Base-by-base conservation (phyloP, 37 sponge, comb jelly and placozoan genomes). In the Chondrosia reniformis region DNA sequence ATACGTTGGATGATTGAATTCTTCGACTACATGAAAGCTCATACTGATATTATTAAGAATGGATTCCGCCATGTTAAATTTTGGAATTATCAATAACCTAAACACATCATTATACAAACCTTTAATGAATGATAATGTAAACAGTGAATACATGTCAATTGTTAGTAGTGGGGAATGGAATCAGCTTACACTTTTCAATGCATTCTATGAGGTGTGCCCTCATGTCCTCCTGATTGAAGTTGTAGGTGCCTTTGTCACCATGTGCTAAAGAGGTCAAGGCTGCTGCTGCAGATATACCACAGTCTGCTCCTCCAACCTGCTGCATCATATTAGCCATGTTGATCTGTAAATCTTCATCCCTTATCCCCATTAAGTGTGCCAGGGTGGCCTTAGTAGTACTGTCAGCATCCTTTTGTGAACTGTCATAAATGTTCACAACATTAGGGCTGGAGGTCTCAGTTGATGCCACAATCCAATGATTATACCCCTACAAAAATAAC, bases 281-380 rank as follows among this genome's bases (percentile, higher is more conserved):
- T 5, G 75, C 75, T 44, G 46, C 46, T 40, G 75, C 49, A 74
- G 45, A 74, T 43, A 74, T 52, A 44, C 75, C 75, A 74, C 75
- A 74, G 24, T 74, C 75, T 45, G 44, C 46, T 44, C 44, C 45
- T n/a, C 75, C 75, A n/a, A 32, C 25, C 24, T 74, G 75, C 25
- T 22, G 63, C 40, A 15, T 15, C n/a, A 74, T 44, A 25, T 74
- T 5, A n/a, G 22, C 75, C 46, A 44, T 74, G 6, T 43, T 44
- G 27, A 74, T 44, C 15, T 40, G 46, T 44, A 74, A 7, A 44
- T 74, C 49, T 31, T 44, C 44, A 13, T 74, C 75, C 24, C 24
- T 44, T 24, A 40, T 44, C 22, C 75, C 75, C 15, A 44, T n/a
- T 43, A 74, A n/a, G 46, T 74, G 45, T 12, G 44, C 46, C n/a